Evolutionary conservation across 2,888 invertebrate genomes (phyloP), one percentile per base, ranked within the genome.

Genomic region (Rhagium mordax): DNA sequence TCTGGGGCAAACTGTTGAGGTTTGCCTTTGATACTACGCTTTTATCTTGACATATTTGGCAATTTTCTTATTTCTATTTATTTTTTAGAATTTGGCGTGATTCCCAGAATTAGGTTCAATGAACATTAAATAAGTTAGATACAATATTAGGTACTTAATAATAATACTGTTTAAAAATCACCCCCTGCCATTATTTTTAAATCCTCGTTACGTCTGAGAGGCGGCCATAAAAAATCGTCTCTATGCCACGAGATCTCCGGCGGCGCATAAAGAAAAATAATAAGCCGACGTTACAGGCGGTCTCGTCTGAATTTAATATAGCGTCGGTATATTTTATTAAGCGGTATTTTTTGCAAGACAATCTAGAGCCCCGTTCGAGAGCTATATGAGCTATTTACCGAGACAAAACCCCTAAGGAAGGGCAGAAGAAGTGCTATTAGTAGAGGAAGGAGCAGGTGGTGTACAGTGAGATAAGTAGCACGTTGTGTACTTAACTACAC

Each of bases 311-410:
- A 75, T 81, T 81, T 81, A 81, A 82, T 80, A 81, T 78, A 81
- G 81, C 77, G 71, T 68, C 74, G 72, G 74, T 79, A 80, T 81
- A 80, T 83, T 84, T 84, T 84, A 84, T 84, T 82, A 83, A 83
- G 83, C 83, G 84, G 83, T 83, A 81, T 83, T 83, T 84, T 83
- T 83, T 84, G 80, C 75, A 71, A 76, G 79, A 79, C 80, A 80
- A 82, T 82, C 78, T 75, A 75, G 74, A 64, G 61, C 74, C 71
- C 74, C 74, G 33, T 66, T 47, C 55, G 65, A 66, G 41, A 47
- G 53, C 66, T 53, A 66, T 66, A 81, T 80, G 81, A 81, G 83
- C 82, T 81, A 83, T 81, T 82, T 82, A 79, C 77, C 76, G 70
- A 77, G 76, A 81, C 80, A 83, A 83, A 83, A 81, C 81, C 77